Conservation (phyloP, 1,140 invertebrate genomes). For the Phymorhynchus buccinoides region DNA sequence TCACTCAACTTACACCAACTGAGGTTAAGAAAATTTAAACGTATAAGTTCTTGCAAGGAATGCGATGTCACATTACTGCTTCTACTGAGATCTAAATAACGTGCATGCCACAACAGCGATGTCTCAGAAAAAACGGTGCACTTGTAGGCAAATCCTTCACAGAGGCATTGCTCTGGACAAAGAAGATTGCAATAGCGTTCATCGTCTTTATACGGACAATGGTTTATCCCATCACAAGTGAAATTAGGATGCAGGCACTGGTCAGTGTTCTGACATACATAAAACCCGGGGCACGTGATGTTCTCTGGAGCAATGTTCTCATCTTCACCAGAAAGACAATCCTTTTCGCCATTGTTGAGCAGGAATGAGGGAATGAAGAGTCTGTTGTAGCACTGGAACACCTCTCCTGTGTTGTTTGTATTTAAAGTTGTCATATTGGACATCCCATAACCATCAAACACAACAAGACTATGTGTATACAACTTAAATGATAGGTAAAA, state of each 20-base stretch:
- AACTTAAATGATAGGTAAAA: too few relatives aligned
- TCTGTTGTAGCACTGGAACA: slow-evolving; percentile 25
- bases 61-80: not conserved
- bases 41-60: not conserved
- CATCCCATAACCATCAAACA: slow-evolving; percentile 41
- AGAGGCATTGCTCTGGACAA: slow-evolving; percentile 25
- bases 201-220: slow-evolving; percentile 44
- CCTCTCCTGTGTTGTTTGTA: not conserved
- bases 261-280: slow-evolving; percentile 25
- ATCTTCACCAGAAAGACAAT: slow-evolving; percentile 39
- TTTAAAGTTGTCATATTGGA: not conserved
- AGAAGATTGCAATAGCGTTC: slow-evolving; percentile 32
- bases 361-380: slow-evolving; percentile 37
- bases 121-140: not conserved
- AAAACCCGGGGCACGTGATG: slow-evolving; percentile 30
- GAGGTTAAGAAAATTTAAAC: slow-evolving; percentile 37
- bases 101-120: not conserved
- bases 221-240: slow-evolving; percentile 38
- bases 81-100: slow-evolving; percentile 31
- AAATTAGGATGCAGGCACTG: slow-evolving; percentile 37
- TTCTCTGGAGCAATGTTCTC: slow-evolving; percentile 14
- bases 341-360: slow-evolving; percentile 38
- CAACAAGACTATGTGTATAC: slow-evolving; percentile 16
- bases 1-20: not conserved
- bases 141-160: slow-evolving; percentile 32